Evolutionary conservation across 1,140 invertebrate species (phyloP), one percentile per base, ranked within the genome.

Genomic region (Drosophila saltans): DNA sequence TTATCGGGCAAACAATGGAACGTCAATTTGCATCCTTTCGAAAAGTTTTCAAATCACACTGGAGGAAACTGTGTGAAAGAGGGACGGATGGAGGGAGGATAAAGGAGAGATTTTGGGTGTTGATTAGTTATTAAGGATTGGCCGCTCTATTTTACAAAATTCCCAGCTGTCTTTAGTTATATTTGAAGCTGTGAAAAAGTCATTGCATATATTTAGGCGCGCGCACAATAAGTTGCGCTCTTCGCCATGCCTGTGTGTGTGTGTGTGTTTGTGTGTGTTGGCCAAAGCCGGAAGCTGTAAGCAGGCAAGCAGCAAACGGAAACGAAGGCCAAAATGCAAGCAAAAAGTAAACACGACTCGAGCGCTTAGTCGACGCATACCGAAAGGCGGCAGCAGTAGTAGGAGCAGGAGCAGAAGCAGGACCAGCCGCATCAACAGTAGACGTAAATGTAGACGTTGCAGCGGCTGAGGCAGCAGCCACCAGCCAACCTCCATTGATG

Each of bases 401-500:
- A 52, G 71, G 48, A 36, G 33, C 33, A 36, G 33, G 33, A 36
- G 33, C 6, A 6, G 33, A 36, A 36, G 33, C 33, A 36, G 4
- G 4, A 30, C 3, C 33, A 36, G 33, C 6, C 33, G 33, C 33
- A 6, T 36, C 33, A 36, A 36, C 33, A 36, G 33, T 36, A 36
- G 33, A 36, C 33, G 33, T 36, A 6, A 7, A 36, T 36, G 33
- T 36, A 36, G 33, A 36, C 33, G 6, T 36, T 6, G 40, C 26
- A 33, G 66, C 55, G 55, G 26, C 69, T 67, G 67, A 73, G 71
- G 52, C 72, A 69, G 28, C 55, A 28, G 28, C 56, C 56, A 30
- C 40, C 83, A 88, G 80, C 80, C 83, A 86, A 86, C 83, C 83
- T 86, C 83, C 83, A 86, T 86, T 88, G 83, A 86, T 86, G 83